A percentile compares a stretch with the other conserved stretches of the same genome.
phyloP scores from a whole-genome alignment of 1,140 invertebrate genomes.

The Tetragonula clypearis region DNA sequence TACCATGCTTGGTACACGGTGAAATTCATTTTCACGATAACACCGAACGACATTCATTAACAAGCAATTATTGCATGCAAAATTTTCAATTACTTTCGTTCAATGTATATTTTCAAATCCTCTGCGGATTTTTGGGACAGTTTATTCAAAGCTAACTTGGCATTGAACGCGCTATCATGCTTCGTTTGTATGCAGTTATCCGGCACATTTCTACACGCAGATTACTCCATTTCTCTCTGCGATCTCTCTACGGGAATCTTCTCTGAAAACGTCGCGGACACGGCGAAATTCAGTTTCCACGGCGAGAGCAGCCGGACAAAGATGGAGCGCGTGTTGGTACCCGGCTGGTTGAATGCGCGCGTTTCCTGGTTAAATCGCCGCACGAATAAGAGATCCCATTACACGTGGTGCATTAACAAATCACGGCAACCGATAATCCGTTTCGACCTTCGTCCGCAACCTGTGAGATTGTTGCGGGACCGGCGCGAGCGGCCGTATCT shows the following conservation, averaged over 20 bases:
- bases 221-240: background rate
- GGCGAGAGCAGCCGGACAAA: background rate
- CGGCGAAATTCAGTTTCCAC: constrained; percentile 30
- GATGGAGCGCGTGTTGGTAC: background rate
- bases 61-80: no score
- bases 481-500: constrained; percentile 62
- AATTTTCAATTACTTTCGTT: no score
- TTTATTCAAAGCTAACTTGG: no score
- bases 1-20: no score
- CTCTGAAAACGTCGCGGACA: background rate
- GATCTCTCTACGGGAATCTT: no score
- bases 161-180: no score
- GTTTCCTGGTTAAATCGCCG: constrained; percentile 58
- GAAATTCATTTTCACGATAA: no score
- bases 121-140: no score
- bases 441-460: constrained; percentile 68
- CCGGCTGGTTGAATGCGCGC: constrained; percentile 21
- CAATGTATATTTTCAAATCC: no score
- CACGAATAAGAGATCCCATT: constrained; percentile 64
- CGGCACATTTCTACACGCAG: no score
- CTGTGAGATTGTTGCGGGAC: constrained; percentile 55
- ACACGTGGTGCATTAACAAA: constrained; percentile 57
- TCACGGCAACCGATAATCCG: constrained; percentile 68
- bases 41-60: no score
- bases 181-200: no score